Base-by-base conservation (phyloP, 92 coral and sea anemone genomes). In the Epizoanthus rinbou region DNA sequence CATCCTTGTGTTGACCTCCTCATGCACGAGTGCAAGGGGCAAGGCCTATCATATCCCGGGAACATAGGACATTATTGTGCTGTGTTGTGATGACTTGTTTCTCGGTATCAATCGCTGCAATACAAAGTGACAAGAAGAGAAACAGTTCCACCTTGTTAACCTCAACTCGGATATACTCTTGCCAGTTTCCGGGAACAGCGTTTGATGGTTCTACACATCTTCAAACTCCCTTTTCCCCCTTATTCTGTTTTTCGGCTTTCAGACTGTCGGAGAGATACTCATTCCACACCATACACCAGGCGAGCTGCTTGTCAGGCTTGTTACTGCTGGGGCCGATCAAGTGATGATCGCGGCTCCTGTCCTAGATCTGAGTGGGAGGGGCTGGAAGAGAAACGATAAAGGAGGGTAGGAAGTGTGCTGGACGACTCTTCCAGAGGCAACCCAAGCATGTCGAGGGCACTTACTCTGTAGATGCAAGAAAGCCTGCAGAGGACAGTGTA, bases 21-120 rank as follows among this genome's bases (percentile, higher is more conserved):
- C 89, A 9, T 90, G n/a, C n/a, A n/a, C n/a, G 91, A 45, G 87
- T 79, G 57, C 93, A 90, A 18, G 91, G 93, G 37, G 85, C 35
- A 72, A 90, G 84, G 19, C 58, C 24, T 24, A 81, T 58, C 8
- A 31, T 57, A 68, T 90, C 86, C 8, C 69, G 33, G 7, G 72
- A 17, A 19, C 58, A 87, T 23, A 33, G 85, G 31, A 28, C 87
- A 45, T 81, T 84, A 39, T 41, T 62, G 24, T 23, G 54, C 7
- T 71, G 64, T 57, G 89, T 89, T 16, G 79, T 63, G 43, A 74
- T 52, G 17, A 89, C 39, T 33, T 78, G 58, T 45, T 85, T 85
- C 25, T 69, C 58, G 14, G 63, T 76, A 21, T 85, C 54, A 56
- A 54, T 52, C 10, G 84, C 31, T 45, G 53, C 13, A 45, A 41